Conservation (phyloP, 2,888 invertebrate genomes). For the Protodeltote pygarga region DNA sequence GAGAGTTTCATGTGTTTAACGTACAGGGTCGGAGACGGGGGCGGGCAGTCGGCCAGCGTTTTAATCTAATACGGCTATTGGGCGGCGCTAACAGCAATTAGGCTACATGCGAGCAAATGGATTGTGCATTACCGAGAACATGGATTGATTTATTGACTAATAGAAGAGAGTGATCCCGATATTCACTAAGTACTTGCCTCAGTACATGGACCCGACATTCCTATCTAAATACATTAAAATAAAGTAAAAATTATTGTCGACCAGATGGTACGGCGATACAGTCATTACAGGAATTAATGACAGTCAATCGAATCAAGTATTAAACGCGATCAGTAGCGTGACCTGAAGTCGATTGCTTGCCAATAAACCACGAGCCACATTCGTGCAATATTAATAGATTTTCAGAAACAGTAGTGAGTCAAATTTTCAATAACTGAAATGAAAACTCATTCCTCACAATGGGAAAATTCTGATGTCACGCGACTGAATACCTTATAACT, state of each 20-base stretch:
- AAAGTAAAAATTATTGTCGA: slow-evolving; percentile 19
- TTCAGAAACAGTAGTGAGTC: slow-evolving; percentile 57
- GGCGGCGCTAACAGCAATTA: slow-evolving; percentile 86
- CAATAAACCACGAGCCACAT: slow-evolving; percentile 58
- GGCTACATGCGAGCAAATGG: slow-evolving; percentile 83
- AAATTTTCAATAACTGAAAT: slow-evolving; percentile 63
- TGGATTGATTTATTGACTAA: slow-evolving; percentile 82
- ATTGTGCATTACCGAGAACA: slow-evolving; percentile 84
- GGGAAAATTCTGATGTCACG: slow-evolving; percentile 62
- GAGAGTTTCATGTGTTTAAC: slow-evolving; percentile 65
- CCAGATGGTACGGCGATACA: slow-evolving; percentile 71
- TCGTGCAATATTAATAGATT: slow-evolving; percentile 67
- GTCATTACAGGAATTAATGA: slow-evolving; percentile 70
- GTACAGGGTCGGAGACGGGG: slow-evolving; percentile 50
- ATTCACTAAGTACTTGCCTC: slow-evolving; percentile 11
- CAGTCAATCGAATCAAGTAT: slow-evolving; percentile 63
- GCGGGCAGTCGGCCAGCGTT: slow-evolving; percentile 66
- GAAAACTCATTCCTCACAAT: slow-evolving; percentile 63
- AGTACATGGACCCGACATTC: slow-evolving; percentile 40
- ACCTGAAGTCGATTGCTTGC: slow-evolving; percentile 65
- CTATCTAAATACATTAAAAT: slow-evolving; percentile 64
- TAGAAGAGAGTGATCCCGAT: slow-evolving; percentile 55
- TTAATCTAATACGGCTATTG: slow-evolving; percentile 82
- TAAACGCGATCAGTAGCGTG: slow-evolving; percentile 68
- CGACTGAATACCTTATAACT: slow-evolving; percentile 63